Evolutionary conservation across 2,113 vertebrate genomes (phyloP), one percentile per base, ranked within the genome.

Genomic region (Ciconia boyciana): DNA sequence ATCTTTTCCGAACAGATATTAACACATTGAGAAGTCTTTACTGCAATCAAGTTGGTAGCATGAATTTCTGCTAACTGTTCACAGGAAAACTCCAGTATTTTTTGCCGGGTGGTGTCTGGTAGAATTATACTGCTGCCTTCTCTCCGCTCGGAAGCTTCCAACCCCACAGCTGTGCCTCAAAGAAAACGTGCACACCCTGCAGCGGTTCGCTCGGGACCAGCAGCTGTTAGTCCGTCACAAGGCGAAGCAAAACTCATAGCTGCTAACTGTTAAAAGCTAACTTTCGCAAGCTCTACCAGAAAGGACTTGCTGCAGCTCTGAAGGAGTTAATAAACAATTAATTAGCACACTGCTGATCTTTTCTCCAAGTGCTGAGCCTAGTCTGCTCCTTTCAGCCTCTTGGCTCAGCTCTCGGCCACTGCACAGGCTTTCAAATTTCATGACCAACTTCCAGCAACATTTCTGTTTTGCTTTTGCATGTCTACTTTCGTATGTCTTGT

Each of bases 171-270:
- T 61, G 12, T 49, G 28, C 24, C 46, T 90, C 46, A 43, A 9
- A 19, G 46, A 46, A 60, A 36, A 25, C 0, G 0, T 19, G 7
- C 6, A 34, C 4, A 11, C 2, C 3, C 6, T 13, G 41, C 6
- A 12, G 7, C 0, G 22, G 7, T 11, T 57, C 11, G 3, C 34
- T 54, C 4, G 11, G 22, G 22, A 58, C 25, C 13, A 28, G 51
- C 12, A 61, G 17, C 18, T 34, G 11, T 57, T 44, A 57, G 17
- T 44, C 28, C 52, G 57, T 32, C 43, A 77, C 19, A 51, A 74
- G 25, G 11, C 2, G 5, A 82, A 66, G 18, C 26, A 82, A 75
- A 85, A 43, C 26, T 75, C 65, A 21, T 39, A 52, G 65, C 20
- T 77, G 16, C 18, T 49, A 54, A 21, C 19, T 22, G n/a, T 44